Evolutionary conservation across 2,797 vertebrate species (phyloP).

Genomic region (Hippocampus kuda): DNA sequence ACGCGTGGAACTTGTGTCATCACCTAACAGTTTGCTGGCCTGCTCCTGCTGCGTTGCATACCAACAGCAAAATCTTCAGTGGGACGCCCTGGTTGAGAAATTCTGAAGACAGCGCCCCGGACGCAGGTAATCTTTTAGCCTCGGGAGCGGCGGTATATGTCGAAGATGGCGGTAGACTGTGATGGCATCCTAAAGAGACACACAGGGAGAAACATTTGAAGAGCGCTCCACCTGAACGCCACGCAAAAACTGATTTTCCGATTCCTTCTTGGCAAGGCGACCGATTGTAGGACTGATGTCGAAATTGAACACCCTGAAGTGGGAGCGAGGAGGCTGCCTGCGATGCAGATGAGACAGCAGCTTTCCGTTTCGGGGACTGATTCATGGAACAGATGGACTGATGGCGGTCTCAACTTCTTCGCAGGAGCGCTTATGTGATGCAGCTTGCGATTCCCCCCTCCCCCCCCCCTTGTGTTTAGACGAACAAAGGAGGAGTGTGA

Average conservation of each 20-base stretch:
- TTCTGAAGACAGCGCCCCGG: slow-evolving; percentile 71
- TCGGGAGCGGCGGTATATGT: slow-evolving; percentile 62
- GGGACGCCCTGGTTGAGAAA: slow-evolving; percentile 64
- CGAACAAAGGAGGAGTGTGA: slow-evolving; percentile 18
- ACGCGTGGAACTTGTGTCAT: background rate
- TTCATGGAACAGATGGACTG: slow-evolving; percentile 59
- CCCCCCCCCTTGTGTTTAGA: background rate
- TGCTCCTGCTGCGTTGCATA: slow-evolving; percentile 76
- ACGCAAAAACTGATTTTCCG: background rate
- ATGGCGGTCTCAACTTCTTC: slow-evolving; percentile 45
- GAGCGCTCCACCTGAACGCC: background rate
- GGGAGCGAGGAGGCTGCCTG: slow-evolving; percentile 16
- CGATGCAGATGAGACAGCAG: slow-evolving; percentile 40
- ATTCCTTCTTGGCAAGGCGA: background rate
- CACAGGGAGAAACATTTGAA: background rate
- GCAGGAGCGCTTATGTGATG: slow-evolving; percentile 54
- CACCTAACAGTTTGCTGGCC: slow-evolving; percentile 78
- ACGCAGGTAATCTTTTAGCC: slow-evolving; percentile 58
- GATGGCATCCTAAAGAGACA: slow-evolving; percentile 66
- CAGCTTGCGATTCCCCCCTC: slow-evolving; percentile 44
- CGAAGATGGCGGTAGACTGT: slow-evolving; percentile 73
- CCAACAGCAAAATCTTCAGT: slow-evolving; percentile 74
- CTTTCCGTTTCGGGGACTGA: slow-evolving; percentile 56
- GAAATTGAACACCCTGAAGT: slow-evolving; percentile 27
- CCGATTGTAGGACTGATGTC: slow-evolving; percentile 9